phyloP scores from a whole-genome alignment of 2,113 vertebrate species.

The Seriola rivoliana region DNA sequence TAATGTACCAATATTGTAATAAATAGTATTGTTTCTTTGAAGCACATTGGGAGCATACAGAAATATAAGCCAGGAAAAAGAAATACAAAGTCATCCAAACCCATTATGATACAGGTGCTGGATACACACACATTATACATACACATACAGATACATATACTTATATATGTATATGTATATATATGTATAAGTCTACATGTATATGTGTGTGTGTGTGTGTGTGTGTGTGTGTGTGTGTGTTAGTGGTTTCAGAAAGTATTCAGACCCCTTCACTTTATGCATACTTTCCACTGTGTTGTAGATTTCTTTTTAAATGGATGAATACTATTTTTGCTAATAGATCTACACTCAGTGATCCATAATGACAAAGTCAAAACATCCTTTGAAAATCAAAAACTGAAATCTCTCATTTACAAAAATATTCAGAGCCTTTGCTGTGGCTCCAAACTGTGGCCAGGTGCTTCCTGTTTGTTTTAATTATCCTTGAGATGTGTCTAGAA shows the following conservation, averaged over 20 bases:
- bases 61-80: conserved; percentile 60
- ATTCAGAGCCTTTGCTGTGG: neutral
- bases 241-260: neutral
- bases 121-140: neutral
- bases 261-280: neutral
- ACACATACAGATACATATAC: neutral
- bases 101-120: conserved; percentile 58
- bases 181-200: too few species aligned
- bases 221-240: neutral
- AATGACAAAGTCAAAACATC: neutral
- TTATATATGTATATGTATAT: neutral
- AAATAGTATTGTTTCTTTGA: conserved; percentile 84
- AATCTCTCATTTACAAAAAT: neutral
- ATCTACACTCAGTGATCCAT: neutral
- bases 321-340: neutral
- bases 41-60: conserved; percentile 83
- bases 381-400: too few species aligned
- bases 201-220: too few species aligned
- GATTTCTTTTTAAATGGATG: neutral
- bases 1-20: conserved; percentile 83
- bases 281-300: neutral
- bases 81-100: conserved; percentile 69
- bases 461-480: neutral
- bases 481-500: neutral
- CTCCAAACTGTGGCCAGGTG: neutral